phyloP scores from a whole-genome alignment of 35 echinoderm and acorn worm species.

The Holothuria glaberrima region DNA sequence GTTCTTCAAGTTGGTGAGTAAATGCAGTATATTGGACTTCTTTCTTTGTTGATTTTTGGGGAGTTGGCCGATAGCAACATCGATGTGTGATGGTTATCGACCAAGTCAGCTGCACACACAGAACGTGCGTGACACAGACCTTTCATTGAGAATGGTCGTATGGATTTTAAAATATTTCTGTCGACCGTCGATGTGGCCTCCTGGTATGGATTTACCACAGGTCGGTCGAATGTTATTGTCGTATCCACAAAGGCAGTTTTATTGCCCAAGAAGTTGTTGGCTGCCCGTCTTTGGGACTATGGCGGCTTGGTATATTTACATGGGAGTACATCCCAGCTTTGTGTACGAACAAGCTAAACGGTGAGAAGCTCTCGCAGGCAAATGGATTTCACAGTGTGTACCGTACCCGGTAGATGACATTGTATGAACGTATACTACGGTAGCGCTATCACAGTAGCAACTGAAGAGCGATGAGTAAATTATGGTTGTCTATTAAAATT shows the following conservation, averaged over 20 bases:
- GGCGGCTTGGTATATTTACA: too few relatives aligned
- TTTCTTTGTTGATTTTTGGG: constrained; percentile 61
- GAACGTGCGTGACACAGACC: neutral
- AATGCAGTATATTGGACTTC: neutral
- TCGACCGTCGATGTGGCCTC: neutral
- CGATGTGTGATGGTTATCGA: constrained; percentile 40
- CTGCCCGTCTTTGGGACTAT: too few relatives aligned
- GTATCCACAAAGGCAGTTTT: neutral
- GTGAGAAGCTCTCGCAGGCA: too few relatives aligned
- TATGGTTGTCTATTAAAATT: too few relatives aligned
- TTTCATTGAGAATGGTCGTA: constrained; percentile 4
- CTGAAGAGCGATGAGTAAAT: too few relatives aligned
- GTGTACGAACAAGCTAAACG: too few relatives aligned
- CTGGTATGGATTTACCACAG: constrained; percentile 22
- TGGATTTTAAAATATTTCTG: constrained; percentile 40
- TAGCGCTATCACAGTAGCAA: too few relatives aligned
- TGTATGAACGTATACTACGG: too few relatives aligned
- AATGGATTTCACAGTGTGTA: too few relatives aligned
- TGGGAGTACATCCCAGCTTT: too few relatives aligned
- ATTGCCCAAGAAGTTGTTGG: too few relatives aligned
- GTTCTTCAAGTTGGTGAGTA: constrained; percentile 99
- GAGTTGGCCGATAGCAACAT: constrained; percentile 41
- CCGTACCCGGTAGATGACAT: too few relatives aligned
- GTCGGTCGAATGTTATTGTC: constrained; percentile 11
- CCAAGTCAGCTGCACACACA: constrained; percentile 53